Base-by-base conservation (phyloP, 2,888 invertebrate species). In the Tipula unca region DNA sequence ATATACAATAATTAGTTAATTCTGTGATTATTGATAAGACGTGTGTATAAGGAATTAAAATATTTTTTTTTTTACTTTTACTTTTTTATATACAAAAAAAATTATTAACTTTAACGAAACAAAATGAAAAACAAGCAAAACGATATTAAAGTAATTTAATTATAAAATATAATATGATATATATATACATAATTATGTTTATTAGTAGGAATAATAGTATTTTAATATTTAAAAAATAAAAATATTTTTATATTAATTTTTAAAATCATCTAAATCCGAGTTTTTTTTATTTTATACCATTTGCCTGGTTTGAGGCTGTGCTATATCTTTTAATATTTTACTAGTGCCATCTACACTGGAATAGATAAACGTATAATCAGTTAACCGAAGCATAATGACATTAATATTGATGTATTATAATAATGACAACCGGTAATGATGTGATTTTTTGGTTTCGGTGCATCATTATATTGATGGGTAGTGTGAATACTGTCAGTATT, bases 21-120 rank as follows among this genome's bases (percentile, higher is more conserved):
- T 69, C 69, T 69, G 69, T 69, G 69, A 69, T 69, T 69, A 69
- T 69, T 69, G 69, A 69, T 69, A 69, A 69, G 69, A 69, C 69
- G 69, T 25, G 69, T 69, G 69, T 25, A 10, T 25, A 69, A 69
- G 69, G 25, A 25, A 25, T 25, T 48, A n/a, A 48, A 69, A 13
- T 69, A 25, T 69, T 69, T 48, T 54, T 20, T 69, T n/a, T n/a
- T n/a, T n/a, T n/a, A n/a, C n/a, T n/a, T n/a, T 69, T 69, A 69
- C 69, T 8, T 69, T 69, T 69, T 25, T 69, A 69, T 10, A 69
- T 69, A 69, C 25, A 69, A 25, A 69, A 48, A 69, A 69, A 10
- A 10, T n/a, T n/a, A n/a, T n/a, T 69, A 69, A 69, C 10, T 25
- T 69, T 69, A 69, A n/a, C n/a, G 69, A 6, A 69, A 69, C 13